Evolutionary conservation across 2,888 invertebrate genomes (phyloP), one percentile per base, ranked within the genome.

Genomic region (Dinocampus coccinellae): DNA sequence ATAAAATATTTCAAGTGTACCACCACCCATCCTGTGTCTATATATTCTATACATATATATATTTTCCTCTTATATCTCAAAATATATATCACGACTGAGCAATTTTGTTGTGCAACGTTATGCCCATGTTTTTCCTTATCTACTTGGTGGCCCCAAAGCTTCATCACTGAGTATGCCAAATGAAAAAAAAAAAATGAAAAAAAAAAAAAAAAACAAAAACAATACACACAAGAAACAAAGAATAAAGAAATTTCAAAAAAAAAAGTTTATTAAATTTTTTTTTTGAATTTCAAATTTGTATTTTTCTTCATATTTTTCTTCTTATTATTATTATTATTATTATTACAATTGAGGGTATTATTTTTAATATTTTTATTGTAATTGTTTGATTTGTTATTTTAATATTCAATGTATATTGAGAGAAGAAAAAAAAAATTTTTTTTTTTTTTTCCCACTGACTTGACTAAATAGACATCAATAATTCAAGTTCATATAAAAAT

Each of bases 1-100:
- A 77, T 77, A 74, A 77, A 76, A 77, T 75, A 74, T 74, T 76
- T 75, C 74, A 71, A 75, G 75, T 69, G 69, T 60, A 36, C n/a
- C n/a, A n/a, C n/a, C 29, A 26, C 47, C 47, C 33, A 64, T 64
- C 65, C 58, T 58, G 58, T 34, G 58, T 58, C 24, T 58, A 20
- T 58, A 55, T 26, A 53, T 22, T 10, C 16, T 24, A 53, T 53
- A n/a, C 3, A 42, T 4, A 3, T 69, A 72, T 55, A 57, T 33
- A 33, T 34, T 10, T 36, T 10, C 16, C n/a, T 9, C 47, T 47
- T n/a, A 47, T 47, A 16, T 16, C 24, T 63, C 16, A 26, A 22
- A 34, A 63, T 63, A 39, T 62, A 62, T 63, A 39, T 65, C 52
- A 29, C 47, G 57, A 61, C 58, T 55, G 55, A 55, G n/a, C 22